Base-by-base conservation (phyloP, 2,113 vertebrate species). In the Pseudorectes ferrugineus region DNA sequence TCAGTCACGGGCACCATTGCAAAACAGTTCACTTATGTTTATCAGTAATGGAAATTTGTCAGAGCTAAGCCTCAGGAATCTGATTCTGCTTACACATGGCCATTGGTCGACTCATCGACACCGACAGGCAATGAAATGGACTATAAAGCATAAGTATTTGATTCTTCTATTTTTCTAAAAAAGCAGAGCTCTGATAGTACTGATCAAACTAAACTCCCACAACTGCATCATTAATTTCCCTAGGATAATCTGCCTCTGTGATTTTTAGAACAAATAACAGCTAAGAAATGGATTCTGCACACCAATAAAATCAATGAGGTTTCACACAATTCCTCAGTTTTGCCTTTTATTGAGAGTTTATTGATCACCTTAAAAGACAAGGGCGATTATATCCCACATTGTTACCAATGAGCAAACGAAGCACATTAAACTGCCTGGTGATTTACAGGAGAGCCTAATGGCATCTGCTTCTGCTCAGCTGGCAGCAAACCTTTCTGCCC, bases 41-140 rank as follows among this genome's bases (percentile, higher is more conserved):
- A 29, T 52, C 28, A 76, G 24, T 45, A 92, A 71, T 15, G 45
- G 67, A 35, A 88, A 88, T 55, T 45, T 52, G 57, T 58, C 61
- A 75, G 33, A 87, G 57, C 24, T 61, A 82, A 72, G 24, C 38
- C 48, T 84, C 31, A 45, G 67, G 54, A 85, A 85, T 33, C 33
- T 83, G 26, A 51, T 77, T 83, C 29, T 23, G 23, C 6, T n/a
- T 28, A 49, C 3, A 45, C 13, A 24, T 2, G 11, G 62, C 31
- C 58, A 76, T 12, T 24, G n/a, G 49, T 57, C 0, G 0, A 66
- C 28, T 52, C 26, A 19, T 25, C 12, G 42, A 24, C 0, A 6
- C 19, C 74, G 88, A 85, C 9, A 70, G 20, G 25, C 62, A 77
- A 83, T n/a, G 38, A 85, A 75, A 85, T 49, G 26, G 24, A 57